phyloP scores from a whole-genome alignment of 2,113 vertebrate genomes.

The Camelus bactrianus region DNA sequence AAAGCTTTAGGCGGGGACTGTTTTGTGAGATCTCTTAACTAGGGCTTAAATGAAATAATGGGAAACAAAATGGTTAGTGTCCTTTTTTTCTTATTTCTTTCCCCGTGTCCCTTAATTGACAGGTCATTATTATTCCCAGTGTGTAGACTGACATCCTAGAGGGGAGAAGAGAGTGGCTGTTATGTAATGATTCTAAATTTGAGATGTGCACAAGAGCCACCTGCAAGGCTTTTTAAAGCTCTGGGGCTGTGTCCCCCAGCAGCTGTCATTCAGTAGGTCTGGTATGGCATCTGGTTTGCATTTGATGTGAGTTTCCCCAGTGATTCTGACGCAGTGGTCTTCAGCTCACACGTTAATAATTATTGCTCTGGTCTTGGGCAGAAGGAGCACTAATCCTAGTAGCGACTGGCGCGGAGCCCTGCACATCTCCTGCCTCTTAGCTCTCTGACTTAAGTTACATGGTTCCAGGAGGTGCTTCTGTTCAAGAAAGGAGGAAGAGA shows the following conservation, averaged over 20 bases:
- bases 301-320: slow-evolving; percentile 9
- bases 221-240: background rate
- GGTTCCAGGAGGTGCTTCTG: background rate
- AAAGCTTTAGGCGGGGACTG: background rate
- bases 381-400: background rate
- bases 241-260: background rate
- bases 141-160: background rate
- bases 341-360: background rate
- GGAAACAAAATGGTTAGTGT: background rate
- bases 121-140: background rate
- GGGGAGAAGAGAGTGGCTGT: background rate
- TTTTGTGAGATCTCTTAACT: slow-evolving; percentile 20
- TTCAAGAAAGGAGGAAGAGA: slow-evolving; percentile 27
- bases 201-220: background rate
- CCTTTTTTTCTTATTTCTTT: slow-evolving; percentile 3
- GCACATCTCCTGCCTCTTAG: background rate
- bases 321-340: background rate
- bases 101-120: background rate
- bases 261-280: background rate
- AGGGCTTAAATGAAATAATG: slow-evolving; percentile 28
- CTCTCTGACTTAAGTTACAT: background rate
- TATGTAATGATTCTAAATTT: slow-evolving; percentile 4
- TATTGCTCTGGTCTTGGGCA: background rate
- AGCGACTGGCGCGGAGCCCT: background rate
- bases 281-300: background rate